A percentile compares a stretch with the other conserved stretches of the same genome.
These are phyloP conservation scores for Tridacna crocea DNA, from an alignment of 2,888 invertebrate species.

Conservation along the genomic window DNA sequence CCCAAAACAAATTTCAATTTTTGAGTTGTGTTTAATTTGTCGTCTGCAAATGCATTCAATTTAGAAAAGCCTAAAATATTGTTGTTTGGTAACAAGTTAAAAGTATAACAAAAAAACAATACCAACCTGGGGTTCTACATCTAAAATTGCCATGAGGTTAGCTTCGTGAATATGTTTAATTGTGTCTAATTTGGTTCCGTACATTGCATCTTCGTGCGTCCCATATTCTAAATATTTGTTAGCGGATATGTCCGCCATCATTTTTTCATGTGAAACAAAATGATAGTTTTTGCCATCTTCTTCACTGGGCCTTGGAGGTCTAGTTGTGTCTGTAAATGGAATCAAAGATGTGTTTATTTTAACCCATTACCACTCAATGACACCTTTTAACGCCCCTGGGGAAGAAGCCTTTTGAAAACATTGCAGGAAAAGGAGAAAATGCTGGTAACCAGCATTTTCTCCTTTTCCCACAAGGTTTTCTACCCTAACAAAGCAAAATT, in stretches of 20 bases:
- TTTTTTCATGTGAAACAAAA: conserved; percentile 99
- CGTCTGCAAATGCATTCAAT: too few species aligned
- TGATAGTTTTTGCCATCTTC: conserved; percentile 99
- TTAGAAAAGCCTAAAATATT: too few species aligned
- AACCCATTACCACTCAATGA: background rate
- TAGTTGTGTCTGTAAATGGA: conserved; percentile 93
- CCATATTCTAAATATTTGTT: conserved; percentile 99
- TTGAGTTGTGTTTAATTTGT: too few species aligned
- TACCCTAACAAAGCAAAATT: too few species aligned
- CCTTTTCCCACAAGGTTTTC: too few species aligned
- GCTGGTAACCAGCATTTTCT: too few species aligned
- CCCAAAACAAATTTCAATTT: too few species aligned
- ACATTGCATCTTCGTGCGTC: conserved; percentile 99
- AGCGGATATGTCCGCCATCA: conserved; percentile 99
- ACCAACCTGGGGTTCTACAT: conserved; percentile 94
- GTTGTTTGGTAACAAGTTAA: too few species aligned
- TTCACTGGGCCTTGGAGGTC: conserved; percentile 97
- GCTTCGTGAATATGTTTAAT: conserved; percentile 98
- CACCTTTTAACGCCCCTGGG: too few species aligned
- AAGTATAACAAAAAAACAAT: too few species aligned
- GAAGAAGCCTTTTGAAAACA: too few species aligned
- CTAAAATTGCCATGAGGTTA: conserved; percentile 99
- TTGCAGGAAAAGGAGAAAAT: too few species aligned
- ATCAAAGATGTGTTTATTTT: background rate
- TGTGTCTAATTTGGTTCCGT: conserved; percentile 99